Percentiles rank a stretch among this genome's conserved stretches.
These are phyloP conservation scores for Formica selysi DNA, from an alignment of 1,140 invertebrate genomes.

Conservation along the genomic window DNA sequence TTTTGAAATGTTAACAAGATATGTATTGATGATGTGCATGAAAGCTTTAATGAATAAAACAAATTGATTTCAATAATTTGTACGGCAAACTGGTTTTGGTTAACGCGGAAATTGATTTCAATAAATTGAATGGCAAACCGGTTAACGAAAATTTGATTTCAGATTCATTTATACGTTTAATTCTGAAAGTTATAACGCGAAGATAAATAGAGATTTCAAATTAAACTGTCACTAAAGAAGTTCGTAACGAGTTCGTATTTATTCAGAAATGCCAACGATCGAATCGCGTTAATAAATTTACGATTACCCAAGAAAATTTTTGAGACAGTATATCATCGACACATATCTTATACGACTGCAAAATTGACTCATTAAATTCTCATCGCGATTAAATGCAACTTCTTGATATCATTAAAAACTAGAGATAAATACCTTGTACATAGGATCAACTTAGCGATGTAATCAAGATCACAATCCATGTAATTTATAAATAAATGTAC, in stretches of 20 bases:
- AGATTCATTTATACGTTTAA: not conserved
- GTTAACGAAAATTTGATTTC: conserved; percentile 43
- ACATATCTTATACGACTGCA: not conserved
- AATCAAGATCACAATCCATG: not conserved
- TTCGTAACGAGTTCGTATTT: not conserved
- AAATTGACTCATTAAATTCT: conserved; percentile 62
- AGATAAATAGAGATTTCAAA: conserved; percentile 8
- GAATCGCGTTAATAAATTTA: conserved; percentile 35
- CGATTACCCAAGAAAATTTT: conserved; percentile 27
- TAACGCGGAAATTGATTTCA: conserved; percentile 26
- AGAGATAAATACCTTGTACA: not conserved
- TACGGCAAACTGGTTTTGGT: conserved; percentile 3
- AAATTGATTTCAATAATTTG: conserved; percentile 39
- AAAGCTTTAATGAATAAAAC: conserved; percentile 9
- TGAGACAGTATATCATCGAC: not conserved
- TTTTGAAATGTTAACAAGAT: conserved; percentile 12
- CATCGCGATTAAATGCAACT: conserved; percentile 41
- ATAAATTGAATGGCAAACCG: conserved; percentile 35
- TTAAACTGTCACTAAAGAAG: not conserved
- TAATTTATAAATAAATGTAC: conserved; percentile 7
- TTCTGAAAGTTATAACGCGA: not conserved
- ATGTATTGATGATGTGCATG: conserved; percentile 1
- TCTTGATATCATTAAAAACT: conserved; percentile 22
- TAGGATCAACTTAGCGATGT: not conserved
- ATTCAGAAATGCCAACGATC: not conserved